phyloP scores from a whole-genome alignment of 2,888 invertebrate species.

The Allygus modestus region DNA sequence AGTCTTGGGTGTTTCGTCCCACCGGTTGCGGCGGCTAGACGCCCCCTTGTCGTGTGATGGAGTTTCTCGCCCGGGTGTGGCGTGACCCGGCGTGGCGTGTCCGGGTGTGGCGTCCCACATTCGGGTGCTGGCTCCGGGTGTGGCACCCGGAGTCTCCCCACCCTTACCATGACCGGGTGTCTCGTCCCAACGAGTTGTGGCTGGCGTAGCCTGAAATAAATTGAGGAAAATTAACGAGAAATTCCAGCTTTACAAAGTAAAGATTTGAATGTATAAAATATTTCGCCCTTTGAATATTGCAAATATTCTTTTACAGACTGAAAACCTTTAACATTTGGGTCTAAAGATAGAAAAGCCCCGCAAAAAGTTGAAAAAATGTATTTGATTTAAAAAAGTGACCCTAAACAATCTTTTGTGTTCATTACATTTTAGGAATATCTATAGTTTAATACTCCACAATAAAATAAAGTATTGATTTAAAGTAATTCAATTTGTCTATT shows the following conservation, averaged over 20 bases:
- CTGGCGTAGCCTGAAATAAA: slow-evolving; percentile 81
- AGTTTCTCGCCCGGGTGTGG: slow-evolving; percentile 90
- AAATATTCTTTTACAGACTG: no score
- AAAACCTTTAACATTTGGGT: no score
- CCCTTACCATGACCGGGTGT: slow-evolving; percentile 92
- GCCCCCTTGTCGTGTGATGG: slow-evolving; percentile 85
- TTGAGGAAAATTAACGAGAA: slow-evolving; percentile 66
- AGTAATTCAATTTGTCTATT: no score
- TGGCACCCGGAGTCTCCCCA: slow-evolving; percentile 92
- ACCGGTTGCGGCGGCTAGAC: slow-evolving; percentile 93
- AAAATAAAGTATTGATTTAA: no score
- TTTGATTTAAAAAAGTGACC: no score
- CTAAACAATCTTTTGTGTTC: no score
- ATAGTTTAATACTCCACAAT: no score
- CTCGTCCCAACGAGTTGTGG: slow-evolving; percentile 92
- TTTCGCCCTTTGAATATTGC: no score
- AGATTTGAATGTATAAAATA: no score
- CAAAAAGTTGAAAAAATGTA: no score
- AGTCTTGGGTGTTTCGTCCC: slow-evolving; percentile 99
- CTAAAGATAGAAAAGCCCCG: no score
- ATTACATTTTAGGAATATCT: no score
- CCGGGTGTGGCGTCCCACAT: slow-evolving; percentile 99
- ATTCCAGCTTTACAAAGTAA: slow-evolving; percentile 13
- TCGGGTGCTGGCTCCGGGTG: slow-evolving; percentile 91
- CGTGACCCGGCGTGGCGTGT: slow-evolving; percentile 90